Conservation (phyloP, 2,113 vertebrate species). For the Labrus mixtus region DNA sequence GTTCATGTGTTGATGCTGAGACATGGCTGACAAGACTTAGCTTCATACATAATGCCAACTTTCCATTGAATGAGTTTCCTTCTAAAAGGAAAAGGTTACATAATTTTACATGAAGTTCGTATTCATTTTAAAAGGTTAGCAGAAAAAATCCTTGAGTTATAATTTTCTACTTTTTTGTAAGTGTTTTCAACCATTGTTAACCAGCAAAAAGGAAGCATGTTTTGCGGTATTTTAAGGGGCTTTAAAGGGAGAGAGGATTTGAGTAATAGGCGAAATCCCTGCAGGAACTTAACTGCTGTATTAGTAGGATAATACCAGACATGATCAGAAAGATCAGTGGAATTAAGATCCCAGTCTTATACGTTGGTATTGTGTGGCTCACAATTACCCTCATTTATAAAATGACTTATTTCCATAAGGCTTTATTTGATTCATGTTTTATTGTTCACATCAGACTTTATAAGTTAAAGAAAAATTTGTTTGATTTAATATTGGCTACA, state of each 20-base stretch:
- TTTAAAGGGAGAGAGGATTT: slow-evolving; percentile 54
- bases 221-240: slow-evolving; percentile 62
- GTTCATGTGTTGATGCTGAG: neutral
- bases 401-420: neutral
- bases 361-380: neutral
- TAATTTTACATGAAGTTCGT: slow-evolving; percentile 7
- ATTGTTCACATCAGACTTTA: neutral
- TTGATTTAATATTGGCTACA: neutral
- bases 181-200: too few species aligned
- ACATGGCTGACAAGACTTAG: neutral
- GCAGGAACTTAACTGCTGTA: slow-evolving; percentile 46
- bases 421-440: neutral
- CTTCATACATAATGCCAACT: too few species aligned
- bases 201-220: slow-evolving; percentile 23
- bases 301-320: slow-evolving; percentile 47
- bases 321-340: slow-evolving; percentile 41
- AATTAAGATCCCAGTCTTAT: slow-evolving; percentile 19
- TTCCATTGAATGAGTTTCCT: slow-evolving; percentile 1
- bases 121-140: slow-evolving; percentile 14
- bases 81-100: neutral
- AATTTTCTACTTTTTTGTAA: too few species aligned
- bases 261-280: slow-evolving; percentile 45
- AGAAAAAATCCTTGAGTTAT: neutral
- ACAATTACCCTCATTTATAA: neutral
- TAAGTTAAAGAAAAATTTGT: neutral